phyloP scores from a whole-genome alignment of 2,888 invertebrate species.

The Chaitophorus viminalis region DNA sequence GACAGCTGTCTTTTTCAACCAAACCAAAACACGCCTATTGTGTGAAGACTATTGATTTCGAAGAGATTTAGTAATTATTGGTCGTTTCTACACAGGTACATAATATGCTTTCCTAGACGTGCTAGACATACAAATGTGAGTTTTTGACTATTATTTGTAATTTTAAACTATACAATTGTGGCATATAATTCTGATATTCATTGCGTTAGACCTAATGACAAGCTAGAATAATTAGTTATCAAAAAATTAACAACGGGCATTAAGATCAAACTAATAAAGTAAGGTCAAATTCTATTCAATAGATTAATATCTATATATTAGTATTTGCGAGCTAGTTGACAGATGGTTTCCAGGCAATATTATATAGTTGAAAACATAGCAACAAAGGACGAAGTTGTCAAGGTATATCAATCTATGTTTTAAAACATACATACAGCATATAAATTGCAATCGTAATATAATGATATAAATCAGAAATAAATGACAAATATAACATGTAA shows the following conservation, averaged over 20 bases:
- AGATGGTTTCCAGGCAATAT: slow-evolving; percentile 10
- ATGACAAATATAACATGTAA: slow-evolving; percentile 29
- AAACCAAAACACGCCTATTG: slow-evolving; percentile 59
- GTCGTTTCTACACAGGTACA: not conserved
- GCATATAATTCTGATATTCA: not conserved
- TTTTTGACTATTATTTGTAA: not conserved
- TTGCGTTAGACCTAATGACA: not conserved
- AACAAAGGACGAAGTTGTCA: slow-evolving; percentile 32
- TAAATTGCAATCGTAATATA: slow-evolving; percentile 1
- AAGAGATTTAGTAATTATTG: slow-evolving; percentile 54
- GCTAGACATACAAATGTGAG: not conserved
- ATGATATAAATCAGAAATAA: slow-evolving; percentile 43
- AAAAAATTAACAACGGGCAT: slow-evolving; percentile 47
- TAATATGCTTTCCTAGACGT: not conserved
- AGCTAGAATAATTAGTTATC: slow-evolving; percentile 18
- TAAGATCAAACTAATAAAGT: slow-evolving; percentile 51
- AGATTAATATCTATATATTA: slow-evolving; percentile 43
- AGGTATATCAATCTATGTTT: slow-evolving; percentile 36
- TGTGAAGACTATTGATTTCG: slow-evolving; percentile 59
- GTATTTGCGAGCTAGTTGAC: slow-evolving; percentile 12
- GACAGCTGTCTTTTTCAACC: slow-evolving; percentile 57
- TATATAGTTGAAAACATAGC: not conserved
- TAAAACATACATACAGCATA: not conserved
- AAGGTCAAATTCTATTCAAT: slow-evolving; percentile 28
- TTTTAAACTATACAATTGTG: not conserved